Conservation (phyloP, 2,888 invertebrate genomes). For the Netelia virgata region DNA sequence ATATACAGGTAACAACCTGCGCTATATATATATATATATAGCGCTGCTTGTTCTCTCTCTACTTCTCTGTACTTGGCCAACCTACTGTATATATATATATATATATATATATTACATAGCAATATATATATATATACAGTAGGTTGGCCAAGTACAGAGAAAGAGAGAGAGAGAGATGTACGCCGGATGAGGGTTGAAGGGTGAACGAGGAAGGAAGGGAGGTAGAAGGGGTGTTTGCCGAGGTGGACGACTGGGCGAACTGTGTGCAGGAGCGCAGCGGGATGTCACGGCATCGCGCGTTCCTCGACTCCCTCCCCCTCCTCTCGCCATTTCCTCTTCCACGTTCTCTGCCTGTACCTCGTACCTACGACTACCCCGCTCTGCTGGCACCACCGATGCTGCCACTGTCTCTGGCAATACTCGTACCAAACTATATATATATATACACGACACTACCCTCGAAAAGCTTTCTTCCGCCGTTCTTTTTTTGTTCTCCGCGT, state of each 20-base stretch:
- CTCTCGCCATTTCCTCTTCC: constrained; percentile 55
- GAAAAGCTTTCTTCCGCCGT: neutral
- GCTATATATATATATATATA: neutral
- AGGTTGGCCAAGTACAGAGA: constrained; percentile 5
- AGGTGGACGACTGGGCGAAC: constrained; percentile 61
- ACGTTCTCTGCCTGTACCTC: constrained; percentile 20
- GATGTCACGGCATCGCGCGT: constrained; percentile 82
- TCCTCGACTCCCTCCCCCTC: constrained; percentile 76
- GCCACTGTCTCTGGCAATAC: no score
- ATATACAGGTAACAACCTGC: constrained; percentile 1
- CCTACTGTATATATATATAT: no score
- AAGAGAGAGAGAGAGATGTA: constrained; percentile 33
- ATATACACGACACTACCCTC: no score
- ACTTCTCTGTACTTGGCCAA: no score
- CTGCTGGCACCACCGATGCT: no score
- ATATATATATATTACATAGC: no score
- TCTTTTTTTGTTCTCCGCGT: constrained; percentile 3
- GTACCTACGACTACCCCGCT: no score
- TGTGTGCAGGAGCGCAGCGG: constrained; percentile 71
- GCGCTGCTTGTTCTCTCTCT: no score
- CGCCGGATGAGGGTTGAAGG: constrained; percentile 61
- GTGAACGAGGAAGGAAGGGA: constrained; percentile 44
- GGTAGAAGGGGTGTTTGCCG: neutral
- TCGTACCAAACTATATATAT: no score
- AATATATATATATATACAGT: neutral